Percentiles rank a stretch among this genome's conserved stretches.
Conservation (phyloP, 1,140 invertebrate species). For the Eupeodes corollae region DNA sequence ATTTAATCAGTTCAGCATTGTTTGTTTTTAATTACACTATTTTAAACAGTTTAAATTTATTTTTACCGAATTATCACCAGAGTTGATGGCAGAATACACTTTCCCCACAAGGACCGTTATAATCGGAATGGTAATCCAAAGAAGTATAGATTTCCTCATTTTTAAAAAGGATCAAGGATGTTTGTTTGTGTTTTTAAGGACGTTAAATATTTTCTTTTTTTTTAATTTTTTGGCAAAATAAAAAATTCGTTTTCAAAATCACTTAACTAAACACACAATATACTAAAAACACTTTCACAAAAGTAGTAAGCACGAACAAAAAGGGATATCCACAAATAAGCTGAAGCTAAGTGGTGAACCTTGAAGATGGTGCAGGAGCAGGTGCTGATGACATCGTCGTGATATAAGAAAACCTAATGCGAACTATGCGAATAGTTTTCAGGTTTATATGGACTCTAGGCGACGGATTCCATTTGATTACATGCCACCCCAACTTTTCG, state of each 20-base stretch:
- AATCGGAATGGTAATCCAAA: conserved; percentile 10
- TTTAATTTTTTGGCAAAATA: too few species aligned
- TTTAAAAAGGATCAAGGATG: too few species aligned
- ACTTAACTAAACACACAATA: not conserved
- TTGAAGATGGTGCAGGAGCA: conserved; percentile 6
- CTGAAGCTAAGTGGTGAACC: conserved; percentile 3
- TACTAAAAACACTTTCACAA: not conserved
- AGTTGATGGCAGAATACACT: conserved; percentile 20
- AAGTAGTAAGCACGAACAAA: too few species aligned
- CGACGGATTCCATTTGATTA: too few species aligned
- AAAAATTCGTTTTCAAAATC: not conserved
- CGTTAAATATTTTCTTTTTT: too few species aligned
- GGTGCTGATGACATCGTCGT: conserved; percentile 33
- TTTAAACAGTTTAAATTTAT: not conserved
- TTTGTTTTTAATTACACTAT: not conserved
- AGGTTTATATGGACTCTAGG: too few species aligned
- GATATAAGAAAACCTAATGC: conserved; percentile 36
- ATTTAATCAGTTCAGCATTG: too few species aligned
- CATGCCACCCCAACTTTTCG: too few species aligned
- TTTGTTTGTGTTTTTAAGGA: too few species aligned
- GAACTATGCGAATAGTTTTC: conserved; percentile 27
- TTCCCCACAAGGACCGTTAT: conserved; percentile 16
- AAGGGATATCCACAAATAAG: not conserved
- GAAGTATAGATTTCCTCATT: too few species aligned
- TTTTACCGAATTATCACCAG: conserved; percentile 28